Conservation (phyloP, 2,113 vertebrate species). For the Bettongia penicillata region DNA sequence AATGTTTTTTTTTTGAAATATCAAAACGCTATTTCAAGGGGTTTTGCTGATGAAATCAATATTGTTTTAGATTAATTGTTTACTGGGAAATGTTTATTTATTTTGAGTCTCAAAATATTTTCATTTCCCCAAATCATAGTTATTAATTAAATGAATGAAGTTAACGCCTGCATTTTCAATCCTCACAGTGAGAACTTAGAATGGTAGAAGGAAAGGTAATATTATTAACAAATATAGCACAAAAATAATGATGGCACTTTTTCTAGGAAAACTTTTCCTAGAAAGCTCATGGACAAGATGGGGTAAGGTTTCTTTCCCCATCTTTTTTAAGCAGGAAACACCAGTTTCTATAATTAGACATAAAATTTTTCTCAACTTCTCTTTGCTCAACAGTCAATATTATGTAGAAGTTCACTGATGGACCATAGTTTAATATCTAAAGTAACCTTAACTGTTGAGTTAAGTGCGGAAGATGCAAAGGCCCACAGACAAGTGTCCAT, state of each 20-base stretch:
- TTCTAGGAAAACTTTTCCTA: neutral
- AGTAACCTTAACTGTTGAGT: neutral
- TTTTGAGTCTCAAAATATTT: conserved; percentile 55
- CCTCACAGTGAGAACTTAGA: conserved; percentile 22
- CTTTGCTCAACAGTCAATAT: neutral
- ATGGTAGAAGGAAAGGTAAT: conserved; percentile 1
- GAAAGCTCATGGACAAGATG: conserved; percentile 16
- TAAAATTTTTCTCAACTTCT: conserved; percentile 11
- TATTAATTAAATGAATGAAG: conserved; percentile 44
- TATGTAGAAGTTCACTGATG: neutral
- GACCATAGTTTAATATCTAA: neutral
- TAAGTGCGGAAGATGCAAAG: neutral
- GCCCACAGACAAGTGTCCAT: neutral
- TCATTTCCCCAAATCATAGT: conserved; percentile 1
- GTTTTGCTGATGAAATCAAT: neutral
- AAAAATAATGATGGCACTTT: neutral
- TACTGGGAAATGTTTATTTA: conserved; percentile 11
- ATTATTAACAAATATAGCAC: neutral
- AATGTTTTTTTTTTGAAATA: neutral
- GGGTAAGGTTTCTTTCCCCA: neutral
- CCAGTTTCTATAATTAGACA: conserved; percentile 16
- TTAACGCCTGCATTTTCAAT: conserved; percentile 40
- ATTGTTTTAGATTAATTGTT: neutral
- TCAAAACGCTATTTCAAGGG: neutral
- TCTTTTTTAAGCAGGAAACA: conserved; percentile 12